These are phyloP conservation scores for Chirona hameri DNA, from an alignment of 2,888 invertebrate genomes.

Conservation along the genomic window DNA sequence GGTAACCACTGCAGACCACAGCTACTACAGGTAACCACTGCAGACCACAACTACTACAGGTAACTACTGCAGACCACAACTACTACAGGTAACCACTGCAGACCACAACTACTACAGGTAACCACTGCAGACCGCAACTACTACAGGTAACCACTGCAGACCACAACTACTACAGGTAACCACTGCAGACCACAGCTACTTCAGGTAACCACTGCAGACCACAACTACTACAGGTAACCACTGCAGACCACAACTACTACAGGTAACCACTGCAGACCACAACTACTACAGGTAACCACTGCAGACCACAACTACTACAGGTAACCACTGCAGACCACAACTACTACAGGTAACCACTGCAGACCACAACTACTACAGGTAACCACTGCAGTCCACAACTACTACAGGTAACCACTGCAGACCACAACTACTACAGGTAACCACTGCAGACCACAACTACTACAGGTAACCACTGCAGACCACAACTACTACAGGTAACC, in stretches of 20 bases:
- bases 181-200: slow-evolving; percentile 78
- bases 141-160: slow-evolving; percentile 65
- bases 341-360: slow-evolving; percentile 61
- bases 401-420: slow-evolving; percentile 66
- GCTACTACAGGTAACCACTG: slow-evolving; percentile 66
- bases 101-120: slow-evolving; percentile 79
- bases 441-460: slow-evolving; percentile 74
- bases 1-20: slow-evolving; percentile 64
- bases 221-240: slow-evolving; percentile 69
- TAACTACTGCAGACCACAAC: slow-evolving; percentile 64
- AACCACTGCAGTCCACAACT: slow-evolving; percentile 63
- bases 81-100: slow-evolving; percentile 66
- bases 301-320: slow-evolving; percentile 85
- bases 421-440: slow-evolving; percentile 75
- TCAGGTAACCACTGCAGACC: slow-evolving; percentile 63
- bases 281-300: slow-evolving; percentile 67
- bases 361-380: slow-evolving; percentile 66
- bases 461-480: slow-evolving; percentile 53
- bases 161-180: slow-evolving; percentile 71
- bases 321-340: slow-evolving; percentile 64
- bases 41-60: slow-evolving; percentile 82
- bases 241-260: slow-evolving; percentile 82
- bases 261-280: slow-evolving; percentile 63
- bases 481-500: slow-evolving; percentile 66
- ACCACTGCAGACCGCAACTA: slow-evolving; percentile 73